Conservation (phyloP, 2,113 vertebrate species). For the Epinephelus fuscoguttatus region DNA sequence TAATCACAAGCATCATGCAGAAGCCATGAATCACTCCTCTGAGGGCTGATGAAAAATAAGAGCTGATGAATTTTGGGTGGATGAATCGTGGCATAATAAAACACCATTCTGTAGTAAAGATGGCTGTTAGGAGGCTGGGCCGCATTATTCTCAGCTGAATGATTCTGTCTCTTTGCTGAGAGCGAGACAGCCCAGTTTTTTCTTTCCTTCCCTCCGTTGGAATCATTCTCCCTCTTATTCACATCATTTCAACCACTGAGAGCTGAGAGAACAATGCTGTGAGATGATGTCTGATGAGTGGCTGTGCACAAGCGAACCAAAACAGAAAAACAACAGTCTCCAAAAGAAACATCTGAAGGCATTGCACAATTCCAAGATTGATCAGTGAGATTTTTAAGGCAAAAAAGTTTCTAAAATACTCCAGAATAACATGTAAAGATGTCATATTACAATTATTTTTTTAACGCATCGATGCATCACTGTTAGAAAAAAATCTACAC, state of each 20-base stretch:
- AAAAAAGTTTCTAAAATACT: conserved; percentile 77
- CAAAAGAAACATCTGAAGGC: conserved; percentile 85
- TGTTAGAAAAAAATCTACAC: conserved; percentile 84
- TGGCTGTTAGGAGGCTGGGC: conserved; percentile 2
- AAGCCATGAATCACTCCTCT: conserved; percentile 13
- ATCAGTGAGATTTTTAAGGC: conserved; percentile 93
- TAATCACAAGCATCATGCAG: conserved; percentile 67
- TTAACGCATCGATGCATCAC: conserved; percentile 81
- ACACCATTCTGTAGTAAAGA: conserved; percentile 8
- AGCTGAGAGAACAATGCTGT: conserved; percentile 42
- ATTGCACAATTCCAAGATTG: conserved; percentile 89
- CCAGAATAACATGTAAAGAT: conserved; percentile 79
- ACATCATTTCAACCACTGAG: conserved; percentile 41
- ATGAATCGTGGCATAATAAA: conserved; percentile 15
- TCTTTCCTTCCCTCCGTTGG: neutral
- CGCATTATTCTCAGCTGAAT: neutral
- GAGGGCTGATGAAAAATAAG: conserved; percentile 8
- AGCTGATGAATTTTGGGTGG: neutral
- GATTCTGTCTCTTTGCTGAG: conserved; percentile 14
- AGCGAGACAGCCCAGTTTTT: conserved; percentile 12
- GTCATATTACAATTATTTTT: conserved; percentile 79
- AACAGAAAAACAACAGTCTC: conserved; percentile 33
- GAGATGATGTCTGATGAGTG: conserved; percentile 51
- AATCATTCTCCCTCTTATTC: conserved; percentile 34
- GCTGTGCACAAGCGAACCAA: conserved; percentile 30